phyloP scores from a whole-genome alignment of 2,888 invertebrate genomes.

The Erpobdella octoculata region DNA sequence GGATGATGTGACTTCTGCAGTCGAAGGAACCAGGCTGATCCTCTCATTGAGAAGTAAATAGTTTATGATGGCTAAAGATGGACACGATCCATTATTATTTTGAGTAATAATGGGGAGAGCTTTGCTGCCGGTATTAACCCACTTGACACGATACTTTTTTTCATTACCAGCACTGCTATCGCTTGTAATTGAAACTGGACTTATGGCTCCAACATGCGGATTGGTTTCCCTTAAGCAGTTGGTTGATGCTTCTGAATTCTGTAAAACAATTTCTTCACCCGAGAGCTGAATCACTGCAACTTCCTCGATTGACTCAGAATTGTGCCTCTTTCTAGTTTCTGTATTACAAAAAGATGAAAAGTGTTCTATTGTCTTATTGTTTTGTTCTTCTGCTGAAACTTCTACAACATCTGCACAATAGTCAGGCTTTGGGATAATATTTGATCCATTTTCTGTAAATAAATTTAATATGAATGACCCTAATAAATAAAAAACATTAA shows the following conservation, averaged over 20 bases:
- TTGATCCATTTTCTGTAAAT: no score
- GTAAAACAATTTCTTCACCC: neutral
- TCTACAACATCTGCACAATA: no score
- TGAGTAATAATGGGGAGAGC: constrained; percentile 56
- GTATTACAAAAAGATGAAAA: neutral
- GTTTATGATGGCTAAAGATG: constrained; percentile 58
- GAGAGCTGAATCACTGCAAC: neutral
- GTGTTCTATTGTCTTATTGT: no score
- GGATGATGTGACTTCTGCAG: constrained; percentile 54
- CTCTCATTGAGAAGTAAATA: constrained; percentile 54
- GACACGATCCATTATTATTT: constrained; percentile 60
- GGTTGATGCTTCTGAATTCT: no score
- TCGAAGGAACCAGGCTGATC: constrained; percentile 50
- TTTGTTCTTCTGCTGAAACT: no score
- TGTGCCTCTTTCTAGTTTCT: neutral
- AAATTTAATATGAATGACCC: no score
- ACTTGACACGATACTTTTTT: constrained; percentile 54
- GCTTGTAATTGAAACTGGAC: neutral
- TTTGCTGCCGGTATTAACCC: constrained; percentile 52
- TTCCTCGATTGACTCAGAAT: neutral
- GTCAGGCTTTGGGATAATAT: no score
- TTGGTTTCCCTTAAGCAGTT: no score
- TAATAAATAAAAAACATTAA: no score
- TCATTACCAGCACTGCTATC: constrained; percentile 24
- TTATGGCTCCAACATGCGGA: no score